phyloP scores from a whole-genome alignment of 35 echinoderm and acorn worm species.

The Ophiothrix spiculata region DNA sequence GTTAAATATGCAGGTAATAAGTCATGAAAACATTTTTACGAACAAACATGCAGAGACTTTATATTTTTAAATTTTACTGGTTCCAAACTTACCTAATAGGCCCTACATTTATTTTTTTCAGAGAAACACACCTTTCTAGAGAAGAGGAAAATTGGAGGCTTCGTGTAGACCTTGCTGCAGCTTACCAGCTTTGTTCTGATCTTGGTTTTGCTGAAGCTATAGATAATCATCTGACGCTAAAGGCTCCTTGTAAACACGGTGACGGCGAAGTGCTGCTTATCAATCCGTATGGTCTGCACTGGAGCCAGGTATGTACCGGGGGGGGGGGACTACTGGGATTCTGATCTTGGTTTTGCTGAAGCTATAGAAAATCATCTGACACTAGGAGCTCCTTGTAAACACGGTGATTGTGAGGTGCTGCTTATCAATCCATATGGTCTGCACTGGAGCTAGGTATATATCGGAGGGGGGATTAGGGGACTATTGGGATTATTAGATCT shows the following conservation, averaged over 20 bases:
- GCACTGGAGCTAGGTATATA: conserved; percentile 88
- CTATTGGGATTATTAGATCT: no score
- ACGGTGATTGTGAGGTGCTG: conserved; percentile 67
- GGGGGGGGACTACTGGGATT: no score
- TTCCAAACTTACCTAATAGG: no score
- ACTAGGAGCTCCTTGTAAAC: conserved; percentile 43
- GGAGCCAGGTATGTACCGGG: conserved; percentile 89
- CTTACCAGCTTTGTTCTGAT: conserved; percentile 49
- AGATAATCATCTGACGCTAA: conserved; percentile 68
- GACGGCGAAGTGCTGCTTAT: conserved; percentile 70
- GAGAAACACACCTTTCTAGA: no score
- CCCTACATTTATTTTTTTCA: no score
- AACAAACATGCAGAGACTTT: no score
- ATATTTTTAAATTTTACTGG: no score
- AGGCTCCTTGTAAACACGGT: conserved; percentile 51
- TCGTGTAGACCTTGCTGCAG: conserved; percentile 66
- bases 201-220: conserved; percentile 58
- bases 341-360: conserved; percentile 55
- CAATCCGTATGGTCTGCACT: conserved; percentile 67
- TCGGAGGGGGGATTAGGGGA: no score
- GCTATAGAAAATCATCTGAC: conserved; percentile 77
- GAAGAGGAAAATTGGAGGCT: conserved; percentile 47
- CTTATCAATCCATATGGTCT: conserved; percentile 62
- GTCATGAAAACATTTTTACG: no score
- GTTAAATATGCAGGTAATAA: no score